phyloP scores from a whole-genome alignment of 2,797 vertebrate species.

The Gadopsis bispinosus region DNA sequence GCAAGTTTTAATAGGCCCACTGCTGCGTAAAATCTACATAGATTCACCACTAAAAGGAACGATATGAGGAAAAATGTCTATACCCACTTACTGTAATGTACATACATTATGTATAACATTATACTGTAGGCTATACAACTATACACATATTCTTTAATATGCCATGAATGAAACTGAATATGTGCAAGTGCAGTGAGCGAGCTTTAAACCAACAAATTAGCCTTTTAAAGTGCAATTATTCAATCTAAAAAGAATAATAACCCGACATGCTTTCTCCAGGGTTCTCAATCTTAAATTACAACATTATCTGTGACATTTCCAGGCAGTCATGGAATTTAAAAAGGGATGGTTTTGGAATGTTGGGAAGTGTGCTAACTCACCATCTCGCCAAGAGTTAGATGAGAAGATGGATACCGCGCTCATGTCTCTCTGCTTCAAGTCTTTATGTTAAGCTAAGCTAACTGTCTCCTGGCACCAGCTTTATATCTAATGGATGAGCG shows the following conservation, averaged over 20 bases:
- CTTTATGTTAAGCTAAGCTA: neutral
- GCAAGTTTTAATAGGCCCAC: neutral
- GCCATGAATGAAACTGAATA: neutral
- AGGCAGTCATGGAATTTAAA: no score
- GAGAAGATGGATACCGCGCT: neutral
- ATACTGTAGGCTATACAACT: neutral
- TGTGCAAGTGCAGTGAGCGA: neutral
- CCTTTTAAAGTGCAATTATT: neutral
- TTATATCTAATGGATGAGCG: no score
- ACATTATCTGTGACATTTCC: no score
- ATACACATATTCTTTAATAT: neutral
- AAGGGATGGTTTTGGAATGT: no score
- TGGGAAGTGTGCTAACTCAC: no score
- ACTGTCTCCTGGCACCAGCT: no score
- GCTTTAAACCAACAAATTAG: neutral
- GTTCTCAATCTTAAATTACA: no score
- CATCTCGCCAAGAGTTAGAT: no score
- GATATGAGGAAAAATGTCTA: neutral
- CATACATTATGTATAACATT: neutral
- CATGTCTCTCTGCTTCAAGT: neutral
- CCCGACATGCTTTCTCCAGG: neutral
- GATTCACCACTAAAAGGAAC: neutral
- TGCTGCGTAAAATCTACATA: neutral
- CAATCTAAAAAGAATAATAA: neutral
- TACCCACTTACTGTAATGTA: neutral